Evolutionary conservation across 1,140 invertebrate species (phyloP).

Genomic region (Armadillidium nasatum): DNA sequence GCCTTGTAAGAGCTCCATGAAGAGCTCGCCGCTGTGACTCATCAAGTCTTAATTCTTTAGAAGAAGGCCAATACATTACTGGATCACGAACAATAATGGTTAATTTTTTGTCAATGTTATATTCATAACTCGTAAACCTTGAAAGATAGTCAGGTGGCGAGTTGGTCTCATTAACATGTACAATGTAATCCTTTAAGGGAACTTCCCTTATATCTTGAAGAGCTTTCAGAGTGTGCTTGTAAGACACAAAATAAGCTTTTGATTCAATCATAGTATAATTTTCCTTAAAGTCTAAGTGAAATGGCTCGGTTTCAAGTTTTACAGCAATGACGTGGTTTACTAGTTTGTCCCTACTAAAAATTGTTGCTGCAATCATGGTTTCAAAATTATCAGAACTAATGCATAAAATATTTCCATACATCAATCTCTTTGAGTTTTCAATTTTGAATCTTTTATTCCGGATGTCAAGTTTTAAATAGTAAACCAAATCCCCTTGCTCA

Average conservation of each 20-base stretch:
- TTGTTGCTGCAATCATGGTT: conserved; percentile 62
- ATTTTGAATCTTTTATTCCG: conserved; percentile 32
- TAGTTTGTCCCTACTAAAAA: conserved; percentile 56
- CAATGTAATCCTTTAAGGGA: conserved; percentile 49
- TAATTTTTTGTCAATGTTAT: conserved; percentile 22
- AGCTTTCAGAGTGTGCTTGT: conserved; percentile 51
- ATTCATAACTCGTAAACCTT: conserved; percentile 24
- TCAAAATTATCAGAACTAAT: conserved; percentile 65
- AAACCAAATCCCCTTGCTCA: conserved; percentile 14
- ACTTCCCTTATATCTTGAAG: conserved; percentile 49
- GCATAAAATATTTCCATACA: conserved; percentile 67
- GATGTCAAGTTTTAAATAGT: conserved; percentile 26
- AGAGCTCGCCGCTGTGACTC: conserved; percentile 53
- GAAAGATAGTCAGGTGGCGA: conserved; percentile 29
- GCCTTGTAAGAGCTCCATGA: conserved; percentile 51
- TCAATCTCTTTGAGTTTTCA: conserved; percentile 56
- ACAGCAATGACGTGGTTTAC: conserved; percentile 53
- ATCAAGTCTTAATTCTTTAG: conserved; percentile 43
- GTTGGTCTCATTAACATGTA: conserved; percentile 37
- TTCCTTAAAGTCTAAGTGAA: conserved; percentile 39
- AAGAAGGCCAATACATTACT: conserved; percentile 21
- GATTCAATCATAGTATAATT: conserved; percentile 51
- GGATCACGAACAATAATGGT: not conserved
- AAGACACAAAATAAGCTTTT: conserved; percentile 54
- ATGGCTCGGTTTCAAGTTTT: conserved; percentile 51